Percentiles rank a stretch among this genome's conserved stretches.
Evolutionary conservation across 2,113 vertebrate genomes (phyloP).

Genomic region (Cyphomyrus plagiostoma): DNA sequence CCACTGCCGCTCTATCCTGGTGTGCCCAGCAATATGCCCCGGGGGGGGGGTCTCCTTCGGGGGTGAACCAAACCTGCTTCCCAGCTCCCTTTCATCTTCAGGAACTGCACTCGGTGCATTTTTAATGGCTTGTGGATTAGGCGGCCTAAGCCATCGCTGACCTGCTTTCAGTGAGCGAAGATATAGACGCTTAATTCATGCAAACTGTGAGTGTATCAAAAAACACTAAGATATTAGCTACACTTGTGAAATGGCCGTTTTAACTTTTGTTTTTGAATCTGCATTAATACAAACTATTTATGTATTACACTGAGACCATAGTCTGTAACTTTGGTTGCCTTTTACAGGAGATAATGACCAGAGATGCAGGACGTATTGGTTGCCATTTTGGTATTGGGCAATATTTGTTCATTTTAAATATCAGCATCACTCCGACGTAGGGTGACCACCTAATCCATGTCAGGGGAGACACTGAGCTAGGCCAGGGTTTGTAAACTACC

Average conservation of each 20-base stretch:
- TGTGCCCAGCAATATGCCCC: neutral
- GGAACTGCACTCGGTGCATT: neutral
- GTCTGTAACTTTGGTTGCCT: neutral
- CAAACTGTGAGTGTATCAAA: neutral
- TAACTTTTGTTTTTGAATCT: neutral
- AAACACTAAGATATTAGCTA: neutral
- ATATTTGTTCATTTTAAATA: neutral
- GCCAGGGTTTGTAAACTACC: no score
- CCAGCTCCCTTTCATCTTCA: neutral
- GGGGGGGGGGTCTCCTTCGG: neutral
- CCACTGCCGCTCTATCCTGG: neutral
- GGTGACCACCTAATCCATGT: no score
- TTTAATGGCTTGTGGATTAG: constrained; percentile 2
- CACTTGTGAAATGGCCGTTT: neutral
- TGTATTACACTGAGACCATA: neutral
- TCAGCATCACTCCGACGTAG: neutral
- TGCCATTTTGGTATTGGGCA: neutral
- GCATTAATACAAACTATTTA: neutral
- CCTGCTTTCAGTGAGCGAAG: neutral
- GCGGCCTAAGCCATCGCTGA: neutral
- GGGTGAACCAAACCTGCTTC: neutral
- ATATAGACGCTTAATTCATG: neutral
- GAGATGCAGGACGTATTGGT: neutral
- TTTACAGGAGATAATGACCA: neutral
- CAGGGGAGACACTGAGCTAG: no score